Evolutionary conservation across 64 coral and sea anemone genomes (phyloP).

Genomic region (Astreopora myriophthalma): DNA sequence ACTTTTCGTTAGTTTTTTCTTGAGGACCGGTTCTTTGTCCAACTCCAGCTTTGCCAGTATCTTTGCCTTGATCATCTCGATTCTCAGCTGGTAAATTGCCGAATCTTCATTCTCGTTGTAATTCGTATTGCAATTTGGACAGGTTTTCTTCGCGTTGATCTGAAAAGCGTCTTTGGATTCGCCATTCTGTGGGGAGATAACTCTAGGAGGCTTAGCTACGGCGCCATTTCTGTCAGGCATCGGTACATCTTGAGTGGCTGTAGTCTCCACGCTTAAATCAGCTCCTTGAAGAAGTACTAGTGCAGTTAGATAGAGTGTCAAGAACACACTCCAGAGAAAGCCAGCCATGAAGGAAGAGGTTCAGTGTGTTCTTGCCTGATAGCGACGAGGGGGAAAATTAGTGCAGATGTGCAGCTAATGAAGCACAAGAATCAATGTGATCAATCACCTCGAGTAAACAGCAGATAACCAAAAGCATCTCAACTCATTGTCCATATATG

Average conservation of each 20-base stretch:
- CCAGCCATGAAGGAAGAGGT: conserved; percentile 10
- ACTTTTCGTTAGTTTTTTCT: neutral
- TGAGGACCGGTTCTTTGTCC: neutral
- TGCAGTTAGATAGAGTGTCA: conserved; percentile 5
- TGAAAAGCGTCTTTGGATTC: too few relatives aligned
- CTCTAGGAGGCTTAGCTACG: neutral
- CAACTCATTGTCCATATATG: too few relatives aligned
- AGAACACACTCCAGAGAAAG: neutral
- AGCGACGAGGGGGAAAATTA: neutral
- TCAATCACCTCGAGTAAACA: neutral
- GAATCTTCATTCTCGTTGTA: neutral
- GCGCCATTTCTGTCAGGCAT: neutral
- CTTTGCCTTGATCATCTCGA: conserved; percentile 27
- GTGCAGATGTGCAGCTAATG: neutral
- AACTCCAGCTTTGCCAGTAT: conserved; percentile 13
- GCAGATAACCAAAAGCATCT: too few relatives aligned
- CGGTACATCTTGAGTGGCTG: neutral
- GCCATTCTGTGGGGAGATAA: neutral
- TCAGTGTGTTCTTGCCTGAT: neutral
- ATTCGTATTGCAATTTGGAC: neutral
- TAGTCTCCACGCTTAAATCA: neutral
- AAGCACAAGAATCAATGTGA: neutral
- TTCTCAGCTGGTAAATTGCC: neutral
- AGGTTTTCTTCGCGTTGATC: neutral
- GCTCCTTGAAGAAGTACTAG: conserved; percentile 4